These are phyloP conservation scores for Plecotus auritus DNA, from an alignment of 2,113 vertebrate species.

Conservation along the genomic window DNA sequence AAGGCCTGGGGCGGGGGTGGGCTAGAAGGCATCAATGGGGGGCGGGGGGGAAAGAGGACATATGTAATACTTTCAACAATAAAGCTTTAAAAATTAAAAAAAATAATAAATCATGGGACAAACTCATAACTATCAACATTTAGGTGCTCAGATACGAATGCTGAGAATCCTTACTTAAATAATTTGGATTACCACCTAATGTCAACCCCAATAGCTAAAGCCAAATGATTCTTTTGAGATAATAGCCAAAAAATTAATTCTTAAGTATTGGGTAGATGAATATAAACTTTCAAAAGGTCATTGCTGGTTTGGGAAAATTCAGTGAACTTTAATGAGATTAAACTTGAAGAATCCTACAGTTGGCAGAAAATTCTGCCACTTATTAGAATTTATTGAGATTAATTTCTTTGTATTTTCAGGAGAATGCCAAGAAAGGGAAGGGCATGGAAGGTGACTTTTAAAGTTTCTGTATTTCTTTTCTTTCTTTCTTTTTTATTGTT, in stretches of 20 bases:
- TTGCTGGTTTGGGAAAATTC: not conserved
- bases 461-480: not conserved
- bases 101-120: not conserved
- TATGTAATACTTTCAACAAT: too few relatives aligned
- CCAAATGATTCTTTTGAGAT: not conserved
- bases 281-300: not conserved
- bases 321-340: not conserved
- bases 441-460: not conserved
- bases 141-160: not conserved
- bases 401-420: not conserved
- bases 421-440: not conserved
- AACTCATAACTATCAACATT: not conserved
- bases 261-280: not conserved
- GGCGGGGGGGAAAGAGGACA: too few relatives aligned
- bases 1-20: too few relatives aligned
- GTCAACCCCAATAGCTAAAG: not conserved
- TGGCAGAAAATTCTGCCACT: not conserved
- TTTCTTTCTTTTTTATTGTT: too few relatives aligned
- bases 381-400: not conserved
- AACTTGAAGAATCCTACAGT: not conserved
- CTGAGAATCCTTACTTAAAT: not conserved
- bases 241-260: not conserved
- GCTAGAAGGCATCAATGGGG: too few relatives aligned
- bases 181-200: not conserved
- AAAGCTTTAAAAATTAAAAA: too few relatives aligned